phyloP scores from a whole-genome alignment of 1,140 invertebrate genomes.

The Caenorhabditis inopinata region DNA sequence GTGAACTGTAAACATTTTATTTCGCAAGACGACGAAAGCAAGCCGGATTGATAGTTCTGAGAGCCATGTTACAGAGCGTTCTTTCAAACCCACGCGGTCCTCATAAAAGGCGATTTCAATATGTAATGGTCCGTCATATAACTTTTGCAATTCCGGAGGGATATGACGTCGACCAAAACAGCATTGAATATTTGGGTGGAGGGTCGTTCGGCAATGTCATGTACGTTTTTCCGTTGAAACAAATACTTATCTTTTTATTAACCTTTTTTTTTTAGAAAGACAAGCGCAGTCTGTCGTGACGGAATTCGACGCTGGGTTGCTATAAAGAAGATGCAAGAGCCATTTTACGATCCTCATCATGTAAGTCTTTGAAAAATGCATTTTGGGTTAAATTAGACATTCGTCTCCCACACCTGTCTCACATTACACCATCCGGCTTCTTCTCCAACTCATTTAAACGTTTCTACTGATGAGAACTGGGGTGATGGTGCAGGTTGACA shows the following conservation, averaged over 20 bases:
- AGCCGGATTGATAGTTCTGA: slow-evolving; percentile 19
- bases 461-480: too few relatives aligned
- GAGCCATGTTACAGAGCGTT: neutral
- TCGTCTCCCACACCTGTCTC: too few relatives aligned
- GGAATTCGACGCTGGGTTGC: slow-evolving; percentile 48
- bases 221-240: slow-evolving; percentile 48
- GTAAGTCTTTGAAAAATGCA: neutral
- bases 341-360: slow-evolving; percentile 50
- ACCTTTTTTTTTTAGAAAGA: slow-evolving; percentile 50
- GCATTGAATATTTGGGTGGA: slow-evolving; percentile 59
- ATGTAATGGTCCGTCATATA: slow-evolving; percentile 50
- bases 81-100: slow-evolving; percentile 15
- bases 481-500: too few relatives aligned
- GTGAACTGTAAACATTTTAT: neutral
- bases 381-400: neutral
- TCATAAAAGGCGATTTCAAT: slow-evolving; percentile 35
- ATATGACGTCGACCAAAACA: slow-evolving; percentile 33
- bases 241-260: neutral
- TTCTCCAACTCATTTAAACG: too few relatives aligned
- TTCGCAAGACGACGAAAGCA: slow-evolving; percentile 27
- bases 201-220: slow-evolving; percentile 66
- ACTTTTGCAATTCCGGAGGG: slow-evolving; percentile 58
- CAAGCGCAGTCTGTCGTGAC: slow-evolving; percentile 50
- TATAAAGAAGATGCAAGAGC: slow-evolving; percentile 62
- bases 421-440: too few relatives aligned